phyloP scores from a whole-genome alignment of 2,888 invertebrate species.

The Adelognathus sp. region DNA sequence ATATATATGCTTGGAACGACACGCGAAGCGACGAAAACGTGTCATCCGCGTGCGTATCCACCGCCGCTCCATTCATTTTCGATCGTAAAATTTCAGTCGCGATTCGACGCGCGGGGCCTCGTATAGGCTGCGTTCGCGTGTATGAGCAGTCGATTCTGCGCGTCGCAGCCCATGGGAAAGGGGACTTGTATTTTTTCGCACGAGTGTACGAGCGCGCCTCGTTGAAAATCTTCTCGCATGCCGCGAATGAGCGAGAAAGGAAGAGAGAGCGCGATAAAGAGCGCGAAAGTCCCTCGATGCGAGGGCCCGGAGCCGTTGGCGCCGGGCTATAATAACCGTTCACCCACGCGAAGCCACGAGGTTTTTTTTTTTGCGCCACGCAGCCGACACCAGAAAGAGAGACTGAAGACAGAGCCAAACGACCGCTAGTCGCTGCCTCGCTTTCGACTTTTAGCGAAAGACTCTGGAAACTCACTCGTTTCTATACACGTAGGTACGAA shows the following conservation, averaged over 20 bases:
- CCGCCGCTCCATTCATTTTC: background rate
- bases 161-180: conserved; percentile 52
- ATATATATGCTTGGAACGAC: conserved; percentile 49
- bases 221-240: conserved; percentile 27
- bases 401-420: background rate
- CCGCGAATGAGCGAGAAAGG: conserved; percentile 15
- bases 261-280: background rate
- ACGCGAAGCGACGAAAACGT: conserved; percentile 12
- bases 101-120: conserved; percentile 24
- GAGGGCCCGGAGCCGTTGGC: conserved; percentile 68
- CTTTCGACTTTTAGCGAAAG: conserved; percentile 27
- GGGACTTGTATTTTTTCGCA: conserved; percentile 60
- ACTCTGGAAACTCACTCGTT: conserved; percentile 37
- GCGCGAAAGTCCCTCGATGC: conserved; percentile 55
- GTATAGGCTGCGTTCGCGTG: background rate
- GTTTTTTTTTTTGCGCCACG: conserved; percentile 48
- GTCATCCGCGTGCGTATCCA: background rate
- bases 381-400: background rate
- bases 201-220: conserved; percentile 46
- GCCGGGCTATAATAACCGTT: conserved; percentile 77
- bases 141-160: conserved; percentile 2
- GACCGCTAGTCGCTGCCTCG: conserved; percentile 1
- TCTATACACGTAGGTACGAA: conserved; percentile 3
- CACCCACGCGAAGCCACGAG: conserved; percentile 71
- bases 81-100: conserved; percentile 53